A percentile compares a stretch with the other conserved stretches of the same genome.
Evolutionary conservation across 2,888 invertebrate genomes (phyloP).

Genomic region (Scaptodrosophila latifasciaeformis): DNA sequence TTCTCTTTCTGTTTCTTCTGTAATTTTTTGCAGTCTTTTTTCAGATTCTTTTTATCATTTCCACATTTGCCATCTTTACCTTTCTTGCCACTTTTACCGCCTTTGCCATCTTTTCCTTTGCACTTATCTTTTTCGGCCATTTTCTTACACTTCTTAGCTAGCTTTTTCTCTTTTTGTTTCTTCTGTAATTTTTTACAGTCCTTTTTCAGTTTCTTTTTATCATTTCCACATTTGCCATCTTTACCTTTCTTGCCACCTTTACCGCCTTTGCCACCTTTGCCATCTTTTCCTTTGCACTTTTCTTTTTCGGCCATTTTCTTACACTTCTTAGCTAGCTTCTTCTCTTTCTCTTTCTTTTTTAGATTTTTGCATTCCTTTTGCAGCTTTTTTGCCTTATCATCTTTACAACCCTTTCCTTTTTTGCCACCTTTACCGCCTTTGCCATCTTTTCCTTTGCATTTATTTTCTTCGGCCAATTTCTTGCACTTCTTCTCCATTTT

Average conservation of each 20-base stretch:
- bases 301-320: neutral
- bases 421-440: too few relatives aligned
- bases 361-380: neutral
- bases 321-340: too few relatives aligned
- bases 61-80: neutral
- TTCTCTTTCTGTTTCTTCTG: neutral
- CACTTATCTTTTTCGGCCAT: neutral
- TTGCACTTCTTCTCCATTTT: neutral
- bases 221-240: neutral
- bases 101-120: constrained; percentile 5
- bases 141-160: constrained; percentile 1
- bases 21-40: neutral
- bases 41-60: too few relatives aligned
- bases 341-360: neutral
- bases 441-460: too few relatives aligned
- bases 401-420: neutral
- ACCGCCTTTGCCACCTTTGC: constrained; percentile 3
- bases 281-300: neutral
- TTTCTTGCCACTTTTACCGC: neutral
- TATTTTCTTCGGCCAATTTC: neutral
- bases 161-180: constrained; percentile 6
- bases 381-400: neutral
- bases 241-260: too few relatives aligned
- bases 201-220: neutral
- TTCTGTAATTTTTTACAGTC: constrained; percentile 3